Percentiles rank a stretch among this genome's conserved stretches.
phyloP scores from a whole-genome alignment of 2,113 vertebrate genomes.

The Crotalus viridis region DNA sequence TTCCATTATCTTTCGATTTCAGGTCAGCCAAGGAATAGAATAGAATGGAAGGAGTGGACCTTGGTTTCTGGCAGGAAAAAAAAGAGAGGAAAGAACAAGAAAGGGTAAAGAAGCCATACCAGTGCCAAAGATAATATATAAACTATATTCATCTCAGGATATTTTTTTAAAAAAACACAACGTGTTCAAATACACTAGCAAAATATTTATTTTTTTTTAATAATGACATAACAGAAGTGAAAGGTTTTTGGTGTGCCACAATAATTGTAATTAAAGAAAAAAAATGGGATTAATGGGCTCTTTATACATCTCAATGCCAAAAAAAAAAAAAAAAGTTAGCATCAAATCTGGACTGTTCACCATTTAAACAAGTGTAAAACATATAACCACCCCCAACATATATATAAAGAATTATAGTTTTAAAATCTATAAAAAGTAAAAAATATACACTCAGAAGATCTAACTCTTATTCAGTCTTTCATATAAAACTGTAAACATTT shows the following conservation, averaged over 20 bases:
- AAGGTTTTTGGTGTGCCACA: constrained; percentile 80
- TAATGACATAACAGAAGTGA: constrained; percentile 78
- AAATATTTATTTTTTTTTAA: constrained; percentile 83
- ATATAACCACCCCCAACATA: constrained; percentile 71
- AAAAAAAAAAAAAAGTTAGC: constrained; percentile 69
- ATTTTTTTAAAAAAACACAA: constrained; percentile 44
- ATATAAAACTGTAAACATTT: constrained; percentile 89
- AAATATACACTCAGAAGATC: constrained; percentile 86
- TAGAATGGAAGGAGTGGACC: not conserved
- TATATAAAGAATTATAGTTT: constrained; percentile 85
- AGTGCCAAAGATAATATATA: not conserved
- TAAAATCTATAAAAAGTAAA: constrained; percentile 88
- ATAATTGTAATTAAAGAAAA: constrained; percentile 74
- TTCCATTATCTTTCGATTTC: not conserved
- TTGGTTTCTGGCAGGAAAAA: not conserved
- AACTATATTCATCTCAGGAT: constrained; percentile 2
- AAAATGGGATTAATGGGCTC: constrained; percentile 74
- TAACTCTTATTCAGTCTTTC: constrained; percentile 79
- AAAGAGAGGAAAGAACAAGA: not conserved
- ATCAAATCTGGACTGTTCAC: constrained; percentile 72
- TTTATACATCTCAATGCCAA: constrained; percentile 76
- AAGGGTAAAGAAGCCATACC: not conserved
- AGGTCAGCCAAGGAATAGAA: not conserved
- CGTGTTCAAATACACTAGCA: constrained; percentile 75
- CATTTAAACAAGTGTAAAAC: constrained; percentile 76